Evolutionary conservation across 2,888 invertebrate species (phyloP), one percentile per base, ranked within the genome.

Genomic region (Parelbella ahira): DNA sequence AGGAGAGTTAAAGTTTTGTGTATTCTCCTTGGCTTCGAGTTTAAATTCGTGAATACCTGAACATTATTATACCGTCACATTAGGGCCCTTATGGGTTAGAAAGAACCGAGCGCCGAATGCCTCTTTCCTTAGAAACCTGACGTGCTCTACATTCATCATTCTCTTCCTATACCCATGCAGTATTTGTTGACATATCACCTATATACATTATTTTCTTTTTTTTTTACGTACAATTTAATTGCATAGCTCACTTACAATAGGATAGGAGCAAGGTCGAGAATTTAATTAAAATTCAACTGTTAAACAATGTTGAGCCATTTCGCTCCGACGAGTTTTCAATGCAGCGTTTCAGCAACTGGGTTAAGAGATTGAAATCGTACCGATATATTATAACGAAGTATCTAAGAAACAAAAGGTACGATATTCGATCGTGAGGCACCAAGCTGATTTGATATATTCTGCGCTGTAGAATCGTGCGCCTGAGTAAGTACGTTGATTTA

Each of bases 381-480:
- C 56, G 52, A 56, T 54, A 39, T 44, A 44, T 48, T 43, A 45
- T 38, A 47, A 44, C 44, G 44, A 52, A 49, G 49, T 46, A 51
- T 47, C 51, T 45, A 54, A 70, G 67, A 79, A 77, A 83, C 83
- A 83, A 82, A 82, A 74, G 79, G 55, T 58, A 54, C 58, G 61
- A 49, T 51, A 62, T 54, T 50, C 46, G 58, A 57, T 80, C 87
- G 86, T 86, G 87, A 84, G 86, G 80, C 78, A 74, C 68, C 86
- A 84, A 86, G 84, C 86, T 82, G 84, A 60, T 81, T 80, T 75
- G 74, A 81, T 80, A 70, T 75, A 79, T 79, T 72, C 72, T 64
- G 64, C 52, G 53, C 73, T 68, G 77, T 76, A 71, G 78, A 80
- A 80, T 79, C 82, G 82, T 83, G 78, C 69, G 68, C 67, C 64